Evolutionary conservation across 2,888 invertebrate genomes (phyloP).

Genomic region (Brachyopa scutellaris): DNA sequence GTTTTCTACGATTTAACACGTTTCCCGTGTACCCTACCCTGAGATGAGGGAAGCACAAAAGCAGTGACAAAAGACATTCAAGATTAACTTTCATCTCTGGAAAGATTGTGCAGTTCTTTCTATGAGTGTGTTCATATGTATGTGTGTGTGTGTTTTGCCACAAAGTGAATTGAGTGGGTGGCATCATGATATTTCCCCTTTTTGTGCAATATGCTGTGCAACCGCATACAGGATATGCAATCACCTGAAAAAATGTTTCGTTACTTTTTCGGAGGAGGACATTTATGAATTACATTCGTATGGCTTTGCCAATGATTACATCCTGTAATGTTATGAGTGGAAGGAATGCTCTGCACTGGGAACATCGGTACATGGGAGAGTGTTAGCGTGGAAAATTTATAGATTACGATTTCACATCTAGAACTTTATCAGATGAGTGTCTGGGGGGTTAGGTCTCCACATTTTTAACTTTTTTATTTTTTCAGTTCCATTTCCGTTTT

Average conservation of each 20-base stretch:
- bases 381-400: constrained; percentile 58
- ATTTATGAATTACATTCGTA: constrained; percentile 70
- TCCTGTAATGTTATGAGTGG: constrained; percentile 63
- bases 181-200: too few species aligned
- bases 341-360: constrained; percentile 19
- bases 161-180: constrained; percentile 61
- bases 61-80: constrained; percentile 61
- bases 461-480: constrained; percentile 26
- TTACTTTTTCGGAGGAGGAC: constrained; percentile 47
- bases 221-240: constrained; percentile 68
- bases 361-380: constrained; percentile 35
- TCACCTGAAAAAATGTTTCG: constrained; percentile 69
- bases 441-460: constrained; percentile 2
- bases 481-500: constrained; percentile 31
- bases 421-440: constrained; percentile 38
- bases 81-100: constrained; percentile 60
- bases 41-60: constrained; percentile 25
- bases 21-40: constrained; percentile 13
- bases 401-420: constrained; percentile 57
- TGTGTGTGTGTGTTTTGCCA: constrained; percentile 19
- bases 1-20: constrained; percentile 58
- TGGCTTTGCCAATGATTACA: constrained; percentile 70
- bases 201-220: constrained; percentile 43
- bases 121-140: not conserved
- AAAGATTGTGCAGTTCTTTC: constrained; percentile 29